A percentile compares a stretch with the other conserved stretches of the same genome.
These are phyloP conservation scores for Hypotaenidia philippensis DNA, from an alignment of 2,797 vertebrate species.

Conservation along the genomic window DNA sequence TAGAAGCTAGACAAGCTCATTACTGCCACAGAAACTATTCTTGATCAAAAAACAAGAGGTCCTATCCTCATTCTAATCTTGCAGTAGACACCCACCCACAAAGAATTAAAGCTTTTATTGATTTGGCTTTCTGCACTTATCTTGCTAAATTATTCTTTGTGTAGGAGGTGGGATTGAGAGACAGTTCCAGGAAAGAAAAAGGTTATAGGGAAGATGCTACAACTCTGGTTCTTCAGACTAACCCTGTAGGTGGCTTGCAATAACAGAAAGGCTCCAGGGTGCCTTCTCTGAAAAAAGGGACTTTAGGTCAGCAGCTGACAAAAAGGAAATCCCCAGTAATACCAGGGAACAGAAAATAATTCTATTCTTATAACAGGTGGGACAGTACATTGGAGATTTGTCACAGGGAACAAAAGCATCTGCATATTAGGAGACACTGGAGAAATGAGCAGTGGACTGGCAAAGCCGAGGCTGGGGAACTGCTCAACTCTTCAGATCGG, in stretches of 20 bases:
- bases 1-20: background rate
- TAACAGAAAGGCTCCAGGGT: background rate
- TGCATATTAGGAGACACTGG: no score
- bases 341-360: slow-evolving; percentile 6
- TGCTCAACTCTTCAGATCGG: background rate
- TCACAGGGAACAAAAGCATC: background rate
- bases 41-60: background rate
- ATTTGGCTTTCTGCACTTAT: background rate
- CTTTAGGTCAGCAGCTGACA: background rate
- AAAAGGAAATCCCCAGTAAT: slow-evolving; percentile 6
- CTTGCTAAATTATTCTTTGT: background rate
- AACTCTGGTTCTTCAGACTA: background rate
- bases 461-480: background rate
- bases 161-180: background rate
- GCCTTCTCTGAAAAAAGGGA: background rate
- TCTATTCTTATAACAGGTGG: background rate
- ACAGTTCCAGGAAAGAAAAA: background rate
- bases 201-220: background rate
- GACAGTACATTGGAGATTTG: background rate
- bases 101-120: background rate
- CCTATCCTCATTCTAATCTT: background rate
- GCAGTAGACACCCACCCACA: background rate
- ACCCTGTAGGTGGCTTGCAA: background rate
- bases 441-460: no score
- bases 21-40: background rate